Evolutionary conservation across 92 coral and sea anemone species (phyloP), one percentile per base, ranked within the genome.

Genomic region (Ricordea florida): DNA sequence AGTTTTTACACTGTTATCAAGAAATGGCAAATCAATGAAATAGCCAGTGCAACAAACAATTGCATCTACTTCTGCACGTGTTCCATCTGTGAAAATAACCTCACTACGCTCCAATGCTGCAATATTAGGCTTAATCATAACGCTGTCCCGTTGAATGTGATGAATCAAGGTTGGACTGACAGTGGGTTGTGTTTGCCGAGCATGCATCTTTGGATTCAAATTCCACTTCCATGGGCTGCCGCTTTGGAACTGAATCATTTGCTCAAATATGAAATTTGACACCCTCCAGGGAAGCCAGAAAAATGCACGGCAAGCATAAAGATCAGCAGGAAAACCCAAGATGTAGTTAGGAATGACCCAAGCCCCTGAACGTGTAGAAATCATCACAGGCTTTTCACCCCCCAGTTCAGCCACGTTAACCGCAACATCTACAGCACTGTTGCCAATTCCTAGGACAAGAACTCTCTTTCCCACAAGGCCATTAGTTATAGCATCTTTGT

Each of bases 351-450:
- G 94, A 18, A 85, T 13, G 29, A 89, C 26, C 94, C 94, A 89
- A 1, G 94, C 94, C 41, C 94, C 94, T 0, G 94, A 89, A 25
- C 94, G 77, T 35, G 94, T 89, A 10, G 88, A 74, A 61, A 89
- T 72, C 32, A 7, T 16, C 1, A 89, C 84, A 4, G 94, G 91
- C 21, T 80, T 85, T 66, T 62, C 61, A 0, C 85, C 69, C 1
- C 94, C 88, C 47, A 74, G 49, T 52, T 87, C 90, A 13, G 76
- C 77, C 0, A 72, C 63, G 58, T 89, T 85, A 4, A 89, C 94
- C 11, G 87, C 94, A 9, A 81, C 91, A 76, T 89, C 94, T 14
- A 89, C 94, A 62, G 94, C 94, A 59, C 94, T 89, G 65, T 89
- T 89, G 24, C 94, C 94, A 3, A 89, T 89, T 20, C 94, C 94